Percentiles rank a stretch among this genome's conserved stretches.
phyloP scores from a whole-genome alignment of 2,888 invertebrate genomes.

The Altica lythri region DNA sequence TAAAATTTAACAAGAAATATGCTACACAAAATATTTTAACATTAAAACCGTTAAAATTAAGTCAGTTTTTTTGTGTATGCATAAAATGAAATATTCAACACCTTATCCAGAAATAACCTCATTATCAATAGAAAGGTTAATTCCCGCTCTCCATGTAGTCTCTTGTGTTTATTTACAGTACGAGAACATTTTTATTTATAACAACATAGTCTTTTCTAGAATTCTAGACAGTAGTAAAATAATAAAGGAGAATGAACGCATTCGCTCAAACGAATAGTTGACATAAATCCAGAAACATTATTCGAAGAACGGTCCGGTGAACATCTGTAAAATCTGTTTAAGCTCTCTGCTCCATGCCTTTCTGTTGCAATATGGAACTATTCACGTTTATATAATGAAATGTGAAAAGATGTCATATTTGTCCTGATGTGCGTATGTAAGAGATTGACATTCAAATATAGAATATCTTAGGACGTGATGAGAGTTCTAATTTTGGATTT shows the following conservation, averaged over 20 bases:
- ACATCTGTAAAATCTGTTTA: slow-evolving; percentile 9
- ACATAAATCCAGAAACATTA: not conserved
- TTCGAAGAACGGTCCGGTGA: not conserved
- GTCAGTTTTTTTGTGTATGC: too few relatives aligned
- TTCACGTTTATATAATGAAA: slow-evolving; percentile 1
- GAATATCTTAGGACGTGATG: too few relatives aligned
- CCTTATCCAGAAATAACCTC: slow-evolving; percentile 1
- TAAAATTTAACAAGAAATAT: too few relatives aligned
- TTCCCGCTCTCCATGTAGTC: not conserved
- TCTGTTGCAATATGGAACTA: not conserved
- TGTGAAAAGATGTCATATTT: too few relatives aligned
- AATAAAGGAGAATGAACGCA: slow-evolving; percentile 5
- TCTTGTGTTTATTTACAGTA: slow-evolving; percentile 1
- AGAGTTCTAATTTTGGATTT: too few relatives aligned
- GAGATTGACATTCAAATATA: too few relatives aligned
- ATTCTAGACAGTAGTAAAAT: too few relatives aligned
- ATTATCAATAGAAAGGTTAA: not conserved
- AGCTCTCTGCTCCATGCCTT: slow-evolving; percentile 2
- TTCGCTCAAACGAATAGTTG: slow-evolving; percentile 7
- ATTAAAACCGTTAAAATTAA: too few relatives aligned
- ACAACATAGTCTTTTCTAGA: too few relatives aligned
- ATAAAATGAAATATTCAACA: not conserved
- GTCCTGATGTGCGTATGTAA: too few relatives aligned
- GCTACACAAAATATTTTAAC: too few relatives aligned
- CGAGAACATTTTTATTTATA: slow-evolving; percentile 3